Evolutionary conservation across 2,888 invertebrate genomes (phyloP).

Genomic region (Caenorhabditis imperialis): DNA sequence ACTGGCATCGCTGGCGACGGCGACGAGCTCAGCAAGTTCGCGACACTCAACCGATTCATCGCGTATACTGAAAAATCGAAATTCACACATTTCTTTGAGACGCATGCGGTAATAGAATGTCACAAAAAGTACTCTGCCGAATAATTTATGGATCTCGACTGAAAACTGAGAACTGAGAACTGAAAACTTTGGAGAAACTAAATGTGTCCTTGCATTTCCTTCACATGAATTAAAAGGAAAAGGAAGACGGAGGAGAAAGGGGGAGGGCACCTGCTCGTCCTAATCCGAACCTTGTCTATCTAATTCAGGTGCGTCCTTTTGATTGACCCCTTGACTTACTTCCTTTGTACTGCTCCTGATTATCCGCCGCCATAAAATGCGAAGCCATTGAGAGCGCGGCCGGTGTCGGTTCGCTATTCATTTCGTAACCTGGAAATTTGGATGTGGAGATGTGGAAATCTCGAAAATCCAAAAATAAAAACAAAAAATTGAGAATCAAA

Average conservation of each 20-base stretch:
- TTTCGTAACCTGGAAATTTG: neutral
- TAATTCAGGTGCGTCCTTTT: neutral
- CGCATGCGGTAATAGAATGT: neutral
- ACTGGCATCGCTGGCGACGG: slow-evolving; percentile 20
- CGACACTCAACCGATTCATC: slow-evolving; percentile 43
- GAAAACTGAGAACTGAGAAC: neutral
- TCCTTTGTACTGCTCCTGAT: slow-evolving; percentile 53
- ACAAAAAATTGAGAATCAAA: no score
- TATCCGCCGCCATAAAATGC: slow-evolving; percentile 41
- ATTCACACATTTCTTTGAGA: slow-evolving; percentile 34
- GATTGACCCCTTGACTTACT: slow-evolving; percentile 6
- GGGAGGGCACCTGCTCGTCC: slow-evolving; percentile 25
- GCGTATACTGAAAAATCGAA: slow-evolving; percentile 33
- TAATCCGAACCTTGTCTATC: neutral
- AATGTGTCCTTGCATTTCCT: no score
- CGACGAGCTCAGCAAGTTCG: slow-evolving; percentile 32
- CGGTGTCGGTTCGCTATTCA: slow-evolving; percentile 39
- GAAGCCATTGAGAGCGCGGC: slow-evolving; percentile 33
- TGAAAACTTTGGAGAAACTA: no score
- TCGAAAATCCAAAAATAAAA: no score
- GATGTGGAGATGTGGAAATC: no score
- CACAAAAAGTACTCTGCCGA: slow-evolving; percentile 20
- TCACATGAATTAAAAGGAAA: neutral
- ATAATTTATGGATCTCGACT: slow-evolving; percentile 19
- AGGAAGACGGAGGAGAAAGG: neutral